Percentiles rank a stretch among this genome's conserved stretches.
Evolutionary conservation across 1,140 invertebrate species (phyloP).

Genomic region (Pseudomyrmex dendroicus): DNA sequence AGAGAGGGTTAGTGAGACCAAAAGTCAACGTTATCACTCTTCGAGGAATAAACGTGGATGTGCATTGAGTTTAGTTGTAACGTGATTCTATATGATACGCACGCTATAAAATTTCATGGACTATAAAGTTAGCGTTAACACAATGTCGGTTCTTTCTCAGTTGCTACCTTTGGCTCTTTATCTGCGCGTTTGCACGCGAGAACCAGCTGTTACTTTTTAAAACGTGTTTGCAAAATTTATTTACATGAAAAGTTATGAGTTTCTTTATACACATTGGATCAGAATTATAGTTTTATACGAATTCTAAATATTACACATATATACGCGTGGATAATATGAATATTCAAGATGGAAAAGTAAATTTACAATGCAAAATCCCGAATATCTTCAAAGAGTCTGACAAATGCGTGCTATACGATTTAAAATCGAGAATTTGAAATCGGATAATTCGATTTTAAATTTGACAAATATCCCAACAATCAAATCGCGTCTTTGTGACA

Average conservation of each 20-base stretch:
- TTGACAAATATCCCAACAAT: no score
- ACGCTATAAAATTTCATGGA: conserved; percentile 45
- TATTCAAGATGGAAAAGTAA: no score
- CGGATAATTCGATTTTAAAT: no score
- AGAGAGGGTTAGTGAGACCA: not conserved
- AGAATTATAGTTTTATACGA: no score
- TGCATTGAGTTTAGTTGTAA: conserved; percentile 67
- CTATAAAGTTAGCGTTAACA: conserved; percentile 39
- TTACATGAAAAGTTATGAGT: conserved; percentile 4
- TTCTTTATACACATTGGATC: no score
- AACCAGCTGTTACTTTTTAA: not conserved
- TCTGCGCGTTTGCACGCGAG: not conserved
- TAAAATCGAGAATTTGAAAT: no score
- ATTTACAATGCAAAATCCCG: no score
- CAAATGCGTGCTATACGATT: no score
- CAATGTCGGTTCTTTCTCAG: not conserved
- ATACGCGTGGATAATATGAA: no score
- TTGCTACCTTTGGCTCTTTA: conserved; percentile 2
- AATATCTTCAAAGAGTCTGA: no score
- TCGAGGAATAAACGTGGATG: conserved; percentile 76
- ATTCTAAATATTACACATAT: no score
- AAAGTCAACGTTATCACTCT: conserved; percentile 71
- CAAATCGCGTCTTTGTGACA: no score
- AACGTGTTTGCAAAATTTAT: not conserved
- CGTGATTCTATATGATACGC: conserved; percentile 27